phyloP scores from a whole-genome alignment of 2,797 vertebrate genomes.

The Protonibea diacanthus region DNA sequence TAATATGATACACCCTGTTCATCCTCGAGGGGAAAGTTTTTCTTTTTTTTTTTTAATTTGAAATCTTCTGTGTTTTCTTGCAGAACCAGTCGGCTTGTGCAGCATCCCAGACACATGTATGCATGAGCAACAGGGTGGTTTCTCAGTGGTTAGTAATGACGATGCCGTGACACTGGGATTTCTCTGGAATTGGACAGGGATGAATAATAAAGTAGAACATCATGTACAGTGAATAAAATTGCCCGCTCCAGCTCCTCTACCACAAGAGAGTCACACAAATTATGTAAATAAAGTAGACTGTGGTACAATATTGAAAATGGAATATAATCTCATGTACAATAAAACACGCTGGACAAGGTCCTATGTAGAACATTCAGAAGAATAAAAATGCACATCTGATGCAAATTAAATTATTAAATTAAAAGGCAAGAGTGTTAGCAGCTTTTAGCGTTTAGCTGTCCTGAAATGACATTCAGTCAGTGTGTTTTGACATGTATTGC shows the following conservation, averaged over 20 bases:
- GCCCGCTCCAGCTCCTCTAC: not conserved
- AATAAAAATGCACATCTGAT: not conserved
- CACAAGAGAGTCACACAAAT: not conserved
- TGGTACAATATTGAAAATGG: not conserved
- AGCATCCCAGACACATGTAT: not conserved
- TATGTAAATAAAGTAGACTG: not conserved
- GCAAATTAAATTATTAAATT: not conserved
- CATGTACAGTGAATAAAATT: not conserved
- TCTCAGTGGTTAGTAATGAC: conserved; percentile 2
- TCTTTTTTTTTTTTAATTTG: not conserved
- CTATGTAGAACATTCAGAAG: not conserved
- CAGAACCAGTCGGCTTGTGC: not conserved
- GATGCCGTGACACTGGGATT: not conserved
- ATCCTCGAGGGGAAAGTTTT: not conserved
- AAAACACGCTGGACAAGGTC: not conserved
- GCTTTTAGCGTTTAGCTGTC: not conserved
- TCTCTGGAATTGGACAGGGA: not conserved
- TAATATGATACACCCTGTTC: not conserved
- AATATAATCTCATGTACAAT: not conserved
- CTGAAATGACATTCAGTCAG: not conserved
- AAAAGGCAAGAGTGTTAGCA: not conserved
- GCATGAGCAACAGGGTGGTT: not conserved
- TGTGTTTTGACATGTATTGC: no score
- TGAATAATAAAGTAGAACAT: not conserved
- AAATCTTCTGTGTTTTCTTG: not conserved